Evolutionary conservation across 2,888 invertebrate genomes (phyloP).

Genomic region (Ophion ellenae): DNA sequence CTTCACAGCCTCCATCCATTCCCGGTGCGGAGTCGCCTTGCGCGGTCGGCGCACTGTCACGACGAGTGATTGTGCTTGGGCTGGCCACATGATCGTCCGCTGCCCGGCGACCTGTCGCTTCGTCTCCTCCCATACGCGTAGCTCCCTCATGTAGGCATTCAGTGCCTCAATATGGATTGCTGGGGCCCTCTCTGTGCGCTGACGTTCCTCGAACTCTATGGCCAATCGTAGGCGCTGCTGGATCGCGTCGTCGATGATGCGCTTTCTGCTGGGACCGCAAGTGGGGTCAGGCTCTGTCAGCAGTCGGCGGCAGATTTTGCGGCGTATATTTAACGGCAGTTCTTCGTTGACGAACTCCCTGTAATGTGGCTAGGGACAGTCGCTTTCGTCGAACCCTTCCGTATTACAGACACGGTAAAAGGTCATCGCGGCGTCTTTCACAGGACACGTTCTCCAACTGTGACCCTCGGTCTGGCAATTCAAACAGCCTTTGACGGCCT

Average conservation of each 20-base stretch:
- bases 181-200: background rate
- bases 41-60: too few species aligned
- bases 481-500: constrained; percentile 2
- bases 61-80: too few species aligned
- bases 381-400: background rate
- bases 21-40: too few species aligned
- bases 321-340: background rate
- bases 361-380: background rate
- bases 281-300: background rate
- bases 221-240: background rate
- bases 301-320: background rate
- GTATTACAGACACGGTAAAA: background rate
- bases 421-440: background rate
- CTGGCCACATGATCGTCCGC: too few species aligned
- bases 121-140: background rate
- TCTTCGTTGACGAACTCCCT: background rate
- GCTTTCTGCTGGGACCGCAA: background rate
- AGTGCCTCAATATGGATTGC: background rate
- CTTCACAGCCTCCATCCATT: too few species aligned
- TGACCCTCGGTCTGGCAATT: constrained; percentile 18
- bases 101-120: too few species aligned
- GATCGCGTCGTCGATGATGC: background rate
- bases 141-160: background rate
- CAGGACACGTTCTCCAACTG: constrained; percentile 7
- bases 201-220: background rate